phyloP scores from a whole-genome alignment of 2,888 invertebrate species.

The Graphium colonna region DNA sequence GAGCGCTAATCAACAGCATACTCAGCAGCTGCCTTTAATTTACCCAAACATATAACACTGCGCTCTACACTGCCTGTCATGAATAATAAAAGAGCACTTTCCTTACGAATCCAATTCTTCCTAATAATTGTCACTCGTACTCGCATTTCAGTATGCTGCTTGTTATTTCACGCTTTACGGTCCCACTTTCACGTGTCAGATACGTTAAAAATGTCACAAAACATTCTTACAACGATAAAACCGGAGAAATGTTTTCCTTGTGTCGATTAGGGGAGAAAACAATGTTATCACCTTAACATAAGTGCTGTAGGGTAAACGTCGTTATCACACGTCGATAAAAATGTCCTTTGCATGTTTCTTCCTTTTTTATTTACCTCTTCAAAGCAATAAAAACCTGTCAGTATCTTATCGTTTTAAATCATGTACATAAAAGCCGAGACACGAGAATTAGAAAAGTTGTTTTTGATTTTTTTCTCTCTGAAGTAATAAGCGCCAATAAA shows the following conservation, averaged over 20 bases:
- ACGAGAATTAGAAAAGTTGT: too few species aligned
- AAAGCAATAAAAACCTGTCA: background rate
- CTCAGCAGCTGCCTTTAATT: slow-evolving; percentile 70
- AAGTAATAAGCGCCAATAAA: too few species aligned
- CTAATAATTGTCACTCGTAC: too few species aligned
- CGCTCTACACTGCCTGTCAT: slow-evolving; percentile 25
- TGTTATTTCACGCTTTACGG: too few species aligned
- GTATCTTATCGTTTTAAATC: too few species aligned
- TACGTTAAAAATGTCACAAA: background rate
- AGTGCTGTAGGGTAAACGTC: background rate
- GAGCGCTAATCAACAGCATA: slow-evolving; percentile 58
- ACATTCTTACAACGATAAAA: background rate
- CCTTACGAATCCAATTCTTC: too few species aligned
- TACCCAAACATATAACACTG: slow-evolving; percentile 60
- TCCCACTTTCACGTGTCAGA: background rate
- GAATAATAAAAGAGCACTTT: background rate
- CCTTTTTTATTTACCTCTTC: background rate
- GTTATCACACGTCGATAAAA: background rate
- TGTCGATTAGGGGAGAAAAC: background rate
- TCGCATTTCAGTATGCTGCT: too few species aligned
- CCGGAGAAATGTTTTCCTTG: background rate
- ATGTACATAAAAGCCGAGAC: too few species aligned
- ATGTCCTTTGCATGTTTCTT: background rate
- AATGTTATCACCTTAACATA: background rate
- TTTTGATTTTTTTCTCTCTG: too few species aligned